A percentile compares a stretch with the other conserved stretches of the same genome.
phyloP scores from a whole-genome alignment of 2,113 vertebrate species.

The Bubo blakistoni region DNA sequence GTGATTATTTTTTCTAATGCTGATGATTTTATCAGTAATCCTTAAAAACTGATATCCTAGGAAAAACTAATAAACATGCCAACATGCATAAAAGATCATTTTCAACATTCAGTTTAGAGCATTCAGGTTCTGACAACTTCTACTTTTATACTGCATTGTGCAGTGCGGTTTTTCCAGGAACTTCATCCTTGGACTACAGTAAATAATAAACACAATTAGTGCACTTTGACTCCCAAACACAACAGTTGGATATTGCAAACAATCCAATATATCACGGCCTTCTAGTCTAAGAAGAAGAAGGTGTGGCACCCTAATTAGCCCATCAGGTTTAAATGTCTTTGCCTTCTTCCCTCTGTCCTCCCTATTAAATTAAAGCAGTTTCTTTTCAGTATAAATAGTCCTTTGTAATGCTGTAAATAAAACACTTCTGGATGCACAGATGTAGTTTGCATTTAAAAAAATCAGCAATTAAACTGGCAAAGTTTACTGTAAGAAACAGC shows the following conservation, averaged over 20 bases:
- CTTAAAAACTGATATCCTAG: conserved; percentile 1
- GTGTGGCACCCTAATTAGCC: neutral
- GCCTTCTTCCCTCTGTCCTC: neutral
- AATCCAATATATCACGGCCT: neutral
- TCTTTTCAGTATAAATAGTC: neutral
- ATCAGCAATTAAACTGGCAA: neutral
- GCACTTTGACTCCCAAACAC: neutral
- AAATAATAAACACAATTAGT: neutral
- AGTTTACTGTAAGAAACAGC: neutral
- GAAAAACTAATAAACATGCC: conserved; percentile 2
- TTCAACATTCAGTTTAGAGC: neutral
- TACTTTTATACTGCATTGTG: neutral
- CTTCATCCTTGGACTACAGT: neutral
- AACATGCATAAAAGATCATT: neutral
- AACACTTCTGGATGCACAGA: neutral
- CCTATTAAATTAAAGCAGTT: neutral
- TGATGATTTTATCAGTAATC: conserved; percentile 19
- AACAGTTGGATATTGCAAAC: neutral
- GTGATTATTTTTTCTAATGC: neutral
- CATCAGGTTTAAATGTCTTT: neutral
- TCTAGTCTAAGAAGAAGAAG: neutral
- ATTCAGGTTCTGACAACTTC: neutral
- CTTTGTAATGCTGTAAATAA: neutral
- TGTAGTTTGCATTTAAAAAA: neutral
- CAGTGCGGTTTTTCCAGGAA: neutral